phyloP scores from a whole-genome alignment of 1,140 invertebrate genomes.

The Acromyrmex heyeri region DNA sequence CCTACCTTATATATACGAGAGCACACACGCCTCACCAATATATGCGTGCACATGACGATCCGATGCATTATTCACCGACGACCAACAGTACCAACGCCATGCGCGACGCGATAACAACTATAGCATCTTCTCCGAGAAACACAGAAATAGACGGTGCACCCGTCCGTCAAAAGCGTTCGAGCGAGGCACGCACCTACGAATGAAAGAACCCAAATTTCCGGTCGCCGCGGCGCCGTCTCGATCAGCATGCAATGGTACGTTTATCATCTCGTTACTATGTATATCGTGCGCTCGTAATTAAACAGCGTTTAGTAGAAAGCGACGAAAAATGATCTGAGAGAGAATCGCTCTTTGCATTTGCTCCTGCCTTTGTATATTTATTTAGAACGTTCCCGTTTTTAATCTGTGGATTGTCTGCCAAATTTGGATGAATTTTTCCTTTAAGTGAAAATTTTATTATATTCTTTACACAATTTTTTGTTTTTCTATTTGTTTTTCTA shows the following conservation, averaged over 20 bases:
- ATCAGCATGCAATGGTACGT: neutral
- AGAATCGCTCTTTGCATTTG: neutral
- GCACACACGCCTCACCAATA: conserved; percentile 23
- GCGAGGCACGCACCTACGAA: conserved; percentile 2
- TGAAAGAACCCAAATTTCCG: conserved; percentile 50
- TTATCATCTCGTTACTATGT: neutral
- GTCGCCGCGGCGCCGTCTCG: neutral
- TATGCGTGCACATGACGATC: conserved; percentile 25
- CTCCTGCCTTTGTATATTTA: neutral
- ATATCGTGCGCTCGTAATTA: conserved; percentile 1
- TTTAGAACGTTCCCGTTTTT: neutral
- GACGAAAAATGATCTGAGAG: neutral
- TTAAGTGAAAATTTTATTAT: neutral
- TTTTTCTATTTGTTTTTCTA: neutral
- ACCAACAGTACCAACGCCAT: conserved; percentile 45
- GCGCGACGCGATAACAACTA: conserved; percentile 60
- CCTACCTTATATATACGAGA: neutral
- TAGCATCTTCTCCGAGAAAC: conserved; percentile 58
- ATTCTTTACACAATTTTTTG: neutral
- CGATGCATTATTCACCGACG: conserved; percentile 54
- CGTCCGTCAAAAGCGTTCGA: conserved; percentile 45
- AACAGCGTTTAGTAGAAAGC: neutral
- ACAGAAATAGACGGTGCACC: conserved; percentile 52
- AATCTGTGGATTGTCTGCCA: neutral
- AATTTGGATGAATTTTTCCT: neutral